A percentile compares a stretch with the other conserved stretches of the same genome.
phyloP scores from a whole-genome alignment of 2,888 invertebrate genomes.

The Hesperia comma region DNA sequence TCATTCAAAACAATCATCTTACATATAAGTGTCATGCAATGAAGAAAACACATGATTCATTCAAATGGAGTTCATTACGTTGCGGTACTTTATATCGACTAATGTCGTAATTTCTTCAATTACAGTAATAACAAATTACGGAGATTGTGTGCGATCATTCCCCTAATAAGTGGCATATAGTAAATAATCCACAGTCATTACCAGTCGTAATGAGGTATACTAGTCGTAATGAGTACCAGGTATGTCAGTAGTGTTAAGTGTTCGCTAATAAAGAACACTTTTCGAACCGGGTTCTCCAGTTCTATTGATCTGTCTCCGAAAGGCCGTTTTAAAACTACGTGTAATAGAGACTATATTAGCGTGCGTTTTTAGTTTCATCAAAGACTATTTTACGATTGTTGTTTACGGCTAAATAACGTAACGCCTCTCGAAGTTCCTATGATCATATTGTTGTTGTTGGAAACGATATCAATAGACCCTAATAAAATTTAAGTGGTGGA shows the following conservation, averaged over 20 bases:
- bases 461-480: too few species aligned
- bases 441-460: too few species aligned
- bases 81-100: slow-evolving; percentile 7
- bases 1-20: too few species aligned
- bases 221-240: background rate
- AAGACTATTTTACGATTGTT: background rate
- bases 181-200: background rate
- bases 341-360: background rate
- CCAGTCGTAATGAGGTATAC: too few species aligned
- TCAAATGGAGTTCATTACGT: background rate
- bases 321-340: background rate
- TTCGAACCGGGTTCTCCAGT: slow-evolving; percentile 5
- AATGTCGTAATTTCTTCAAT: slow-evolving; percentile 26
- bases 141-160: slow-evolving; percentile 6
- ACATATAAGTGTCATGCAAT: too few species aligned
- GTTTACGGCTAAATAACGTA: slow-evolving; percentile 4
- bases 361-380: background rate
- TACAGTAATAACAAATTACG: slow-evolving; percentile 22
- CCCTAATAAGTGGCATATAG: slow-evolving; percentile 14
- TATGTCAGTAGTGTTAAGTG: background rate
- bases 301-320: background rate
- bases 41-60: background rate
- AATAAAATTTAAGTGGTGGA: too few species aligned
- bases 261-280: background rate
- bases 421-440: too few species aligned